A percentile compares a stretch with the other conserved stretches of the same genome.
Conservation (phyloP, 2,797 vertebrate species). For the Trematomus bernacchii region DNA sequence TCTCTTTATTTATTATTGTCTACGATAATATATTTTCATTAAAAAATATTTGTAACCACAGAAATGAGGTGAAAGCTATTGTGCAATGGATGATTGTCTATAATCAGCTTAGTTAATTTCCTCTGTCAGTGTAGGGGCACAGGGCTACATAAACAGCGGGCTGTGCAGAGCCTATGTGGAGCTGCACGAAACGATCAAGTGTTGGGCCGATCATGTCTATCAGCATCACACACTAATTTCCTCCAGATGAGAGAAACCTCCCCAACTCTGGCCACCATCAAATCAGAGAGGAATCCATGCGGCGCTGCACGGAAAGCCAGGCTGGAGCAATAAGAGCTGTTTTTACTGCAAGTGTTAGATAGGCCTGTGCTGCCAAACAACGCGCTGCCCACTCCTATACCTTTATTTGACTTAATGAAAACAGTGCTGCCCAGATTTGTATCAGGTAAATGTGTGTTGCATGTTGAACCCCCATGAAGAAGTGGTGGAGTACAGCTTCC, state of each 20-base stretch:
- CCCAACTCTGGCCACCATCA: conserved; percentile 72
- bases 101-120: conserved; percentile 60
- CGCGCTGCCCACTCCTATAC: conserved; percentile 23
- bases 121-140: conserved; percentile 44
- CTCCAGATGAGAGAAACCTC: conserved; percentile 88
- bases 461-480: conserved; percentile 45
- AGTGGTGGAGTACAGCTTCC: conserved; percentile 43
- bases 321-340: conserved; percentile 51
- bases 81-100: conserved; percentile 46
- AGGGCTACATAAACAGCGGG: conserved; percentile 42
- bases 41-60: conserved; percentile 32
- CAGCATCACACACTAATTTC: conserved; percentile 76
- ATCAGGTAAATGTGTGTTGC: conserved; percentile 51
- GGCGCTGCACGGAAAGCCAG: conserved; percentile 73
- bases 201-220: conserved; percentile 67
- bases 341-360: conserved; percentile 75
- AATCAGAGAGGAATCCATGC: conserved; percentile 77
- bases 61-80: conserved; percentile 31
- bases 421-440: conserved; percentile 50
- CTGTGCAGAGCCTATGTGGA: conserved; percentile 28
- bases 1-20: conserved; percentile 52
- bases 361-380: conserved; percentile 58
- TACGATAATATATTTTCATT: conserved; percentile 65
- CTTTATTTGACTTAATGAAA: conserved; percentile 37
- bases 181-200: conserved; percentile 66